These are phyloP conservation scores for Hippocampus guttulatus DNA, from an alignment of 2,113 vertebrate genomes.

Conservation along the genomic window DNA sequence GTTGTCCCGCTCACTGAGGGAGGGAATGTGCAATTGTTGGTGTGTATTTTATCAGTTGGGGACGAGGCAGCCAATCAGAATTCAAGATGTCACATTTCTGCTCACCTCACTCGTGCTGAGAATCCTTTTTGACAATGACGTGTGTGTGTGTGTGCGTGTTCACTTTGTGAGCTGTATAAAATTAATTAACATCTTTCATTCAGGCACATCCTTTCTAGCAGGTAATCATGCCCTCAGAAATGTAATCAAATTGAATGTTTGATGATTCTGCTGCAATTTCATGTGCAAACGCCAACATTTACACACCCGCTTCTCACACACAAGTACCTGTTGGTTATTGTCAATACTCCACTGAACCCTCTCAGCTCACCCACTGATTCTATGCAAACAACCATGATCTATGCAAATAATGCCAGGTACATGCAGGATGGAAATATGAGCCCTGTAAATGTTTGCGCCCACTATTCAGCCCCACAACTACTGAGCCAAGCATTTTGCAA, in stretches of 20 bases:
- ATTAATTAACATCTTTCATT: constrained; percentile 61
- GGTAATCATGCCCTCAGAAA: constrained; percentile 50
- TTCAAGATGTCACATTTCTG: constrained; percentile 19
- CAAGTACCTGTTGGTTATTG: constrained; percentile 49
- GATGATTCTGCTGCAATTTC: constrained; percentile 61
- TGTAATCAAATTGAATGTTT: constrained; percentile 64
- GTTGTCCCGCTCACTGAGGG: constrained; percentile 51
- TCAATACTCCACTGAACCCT: constrained; percentile 54
- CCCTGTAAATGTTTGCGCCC: constrained; percentile 50
- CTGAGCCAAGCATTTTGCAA: constrained; percentile 36
- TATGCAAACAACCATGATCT: constrained; percentile 50
- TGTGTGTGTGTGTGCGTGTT: constrained; percentile 4
- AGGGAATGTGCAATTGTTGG: constrained; percentile 3
- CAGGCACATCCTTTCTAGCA: constrained; percentile 52
- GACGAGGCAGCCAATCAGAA: constrained; percentile 39
- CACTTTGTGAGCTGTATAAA: constrained; percentile 32
- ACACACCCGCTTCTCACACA: constrained; percentile 44
- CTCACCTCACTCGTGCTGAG: constrained; percentile 6
- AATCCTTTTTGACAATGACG: background rate
- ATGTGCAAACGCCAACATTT: constrained; percentile 58
- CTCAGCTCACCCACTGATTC: constrained; percentile 34
- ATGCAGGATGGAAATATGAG: constrained; percentile 27
- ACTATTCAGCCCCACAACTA: constrained; percentile 38
- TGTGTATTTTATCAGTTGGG: background rate
- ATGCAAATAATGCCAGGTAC: constrained; percentile 49